Conservation (phyloP, 2,113 vertebrate species). For the Syngnathus typhle region DNA sequence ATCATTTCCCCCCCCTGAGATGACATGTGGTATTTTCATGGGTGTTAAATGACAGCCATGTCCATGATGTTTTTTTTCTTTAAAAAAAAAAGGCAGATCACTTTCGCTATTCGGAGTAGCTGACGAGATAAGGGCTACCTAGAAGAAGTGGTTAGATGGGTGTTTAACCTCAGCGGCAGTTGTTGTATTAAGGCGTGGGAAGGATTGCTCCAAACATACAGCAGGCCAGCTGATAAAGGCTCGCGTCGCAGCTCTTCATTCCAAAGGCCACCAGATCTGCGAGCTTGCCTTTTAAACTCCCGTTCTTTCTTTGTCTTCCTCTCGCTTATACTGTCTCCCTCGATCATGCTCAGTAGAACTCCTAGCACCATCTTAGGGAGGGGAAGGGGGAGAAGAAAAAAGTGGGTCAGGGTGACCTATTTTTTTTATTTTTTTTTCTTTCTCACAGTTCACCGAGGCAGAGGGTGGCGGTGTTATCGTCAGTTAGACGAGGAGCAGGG, state of each 20-base stretch:
- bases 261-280: constrained; percentile 34
- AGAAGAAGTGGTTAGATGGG: constrained; percentile 11
- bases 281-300: constrained; percentile 20
- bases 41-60: constrained; percentile 39
- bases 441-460: constrained; percentile 75
- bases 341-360: constrained; percentile 68
- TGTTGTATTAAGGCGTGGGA: constrained; percentile 50
- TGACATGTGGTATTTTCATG: constrained; percentile 37
- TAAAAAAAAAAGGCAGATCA: constrained; percentile 35
- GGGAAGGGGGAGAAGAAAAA: constrained; percentile 41
- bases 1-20: constrained; percentile 26
- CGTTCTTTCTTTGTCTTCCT: constrained; percentile 34
- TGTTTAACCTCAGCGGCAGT: constrained; percentile 42
- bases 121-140: constrained; percentile 29
- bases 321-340: constrained; percentile 54
- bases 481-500: constrained; percentile 71
- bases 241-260: constrained; percentile 30
- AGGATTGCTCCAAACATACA: constrained; percentile 37
- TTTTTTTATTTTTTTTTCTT: constrained; percentile 58
- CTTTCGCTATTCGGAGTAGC: constrained; percentile 45
- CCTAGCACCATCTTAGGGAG: constrained; percentile 60
- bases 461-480: constrained; percentile 72
- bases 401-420: constrained; percentile 78
- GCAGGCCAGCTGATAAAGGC: constrained; percentile 47
- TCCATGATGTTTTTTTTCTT: constrained; percentile 16